Evolutionary conservation across 1,140 invertebrate genomes (phyloP).

Genomic region (Trigoniulus corallinus): DNA sequence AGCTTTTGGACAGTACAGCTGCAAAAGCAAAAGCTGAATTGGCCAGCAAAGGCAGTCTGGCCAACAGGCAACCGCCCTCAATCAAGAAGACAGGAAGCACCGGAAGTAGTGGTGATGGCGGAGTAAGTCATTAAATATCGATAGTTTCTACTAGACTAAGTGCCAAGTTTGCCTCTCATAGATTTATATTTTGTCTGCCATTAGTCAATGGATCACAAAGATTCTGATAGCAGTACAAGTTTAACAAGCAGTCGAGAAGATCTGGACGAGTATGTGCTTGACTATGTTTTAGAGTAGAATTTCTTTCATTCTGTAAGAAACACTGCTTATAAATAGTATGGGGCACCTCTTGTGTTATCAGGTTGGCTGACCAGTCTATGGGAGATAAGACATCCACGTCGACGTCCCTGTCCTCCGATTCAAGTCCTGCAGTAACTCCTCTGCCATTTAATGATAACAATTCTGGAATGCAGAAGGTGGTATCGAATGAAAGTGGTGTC

Average conservation of each 20-base stretch:
- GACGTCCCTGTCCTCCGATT: background rate
- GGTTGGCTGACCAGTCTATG: background rate
- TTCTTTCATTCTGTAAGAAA: background rate
- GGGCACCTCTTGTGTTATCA: too few relatives aligned
- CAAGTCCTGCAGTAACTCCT: background rate
- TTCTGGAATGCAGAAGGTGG: too few relatives aligned
- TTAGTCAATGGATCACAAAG: slow-evolving; percentile 1
- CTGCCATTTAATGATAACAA: background rate
- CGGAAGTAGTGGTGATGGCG: slow-evolving; percentile 11
- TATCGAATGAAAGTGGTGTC: too few relatives aligned
- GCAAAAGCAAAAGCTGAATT: slow-evolving; percentile 77
- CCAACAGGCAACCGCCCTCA: slow-evolving; percentile 35
- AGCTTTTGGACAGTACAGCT: slow-evolving; percentile 68
- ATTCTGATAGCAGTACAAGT: background rate
- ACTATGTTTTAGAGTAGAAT: background rate
- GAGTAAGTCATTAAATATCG: background rate
- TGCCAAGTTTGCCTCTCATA: background rate
- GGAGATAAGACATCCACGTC: background rate
- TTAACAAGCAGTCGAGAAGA: slow-evolving; percentile 4
- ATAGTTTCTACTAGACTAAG: background rate
- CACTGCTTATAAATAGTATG: too few relatives aligned
- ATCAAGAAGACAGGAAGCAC: slow-evolving; percentile 23
- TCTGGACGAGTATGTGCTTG: slow-evolving; percentile 1
- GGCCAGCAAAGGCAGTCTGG: slow-evolving; percentile 44
- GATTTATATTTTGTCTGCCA: slow-evolving; percentile 4